phyloP scores from a whole-genome alignment of 2,113 vertebrate species.

The Cathartes aura region DNA sequence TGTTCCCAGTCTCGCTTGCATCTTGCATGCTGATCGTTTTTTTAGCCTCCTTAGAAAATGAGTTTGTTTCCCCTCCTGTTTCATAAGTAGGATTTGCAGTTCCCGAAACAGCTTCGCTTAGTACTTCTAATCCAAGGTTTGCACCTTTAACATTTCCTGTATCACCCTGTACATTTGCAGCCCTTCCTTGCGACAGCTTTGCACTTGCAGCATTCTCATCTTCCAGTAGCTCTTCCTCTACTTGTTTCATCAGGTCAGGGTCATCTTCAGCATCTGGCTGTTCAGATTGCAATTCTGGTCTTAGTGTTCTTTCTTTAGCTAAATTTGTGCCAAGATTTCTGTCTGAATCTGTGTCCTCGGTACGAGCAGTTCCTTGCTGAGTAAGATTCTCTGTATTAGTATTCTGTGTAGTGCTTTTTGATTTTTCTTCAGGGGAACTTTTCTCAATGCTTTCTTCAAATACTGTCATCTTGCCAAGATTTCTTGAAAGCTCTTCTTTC shows the following conservation, averaged over 20 bases:
- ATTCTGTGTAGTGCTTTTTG: not conserved
- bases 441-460: not conserved
- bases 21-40: not conserved
- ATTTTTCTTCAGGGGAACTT: not conserved
- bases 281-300: not conserved
- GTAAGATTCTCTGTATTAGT: not conserved
- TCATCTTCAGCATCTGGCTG: not conserved
- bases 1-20: not conserved
- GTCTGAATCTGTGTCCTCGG: not conserved
- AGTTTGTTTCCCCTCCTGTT: not conserved
- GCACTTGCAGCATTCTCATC: constrained; percentile 90
- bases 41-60: not conserved
- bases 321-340: not conserved
- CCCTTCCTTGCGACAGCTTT: constrained; percentile 23
- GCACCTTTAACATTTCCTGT: not conserved
- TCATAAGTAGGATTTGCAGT: not conserved
- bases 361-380: not conserved
- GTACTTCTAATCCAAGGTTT: not conserved
- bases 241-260: not conserved
- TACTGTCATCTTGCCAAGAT: not conserved
- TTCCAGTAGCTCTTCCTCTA: constrained; percentile 81
- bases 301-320: not conserved
- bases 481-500: constrained; percentile 3
- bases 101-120: not conserved
- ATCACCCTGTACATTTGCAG: not conserved